Evolutionary conservation across 2,797 vertebrate species (phyloP).

Genomic region (Acipenser ruthenus): DNA sequence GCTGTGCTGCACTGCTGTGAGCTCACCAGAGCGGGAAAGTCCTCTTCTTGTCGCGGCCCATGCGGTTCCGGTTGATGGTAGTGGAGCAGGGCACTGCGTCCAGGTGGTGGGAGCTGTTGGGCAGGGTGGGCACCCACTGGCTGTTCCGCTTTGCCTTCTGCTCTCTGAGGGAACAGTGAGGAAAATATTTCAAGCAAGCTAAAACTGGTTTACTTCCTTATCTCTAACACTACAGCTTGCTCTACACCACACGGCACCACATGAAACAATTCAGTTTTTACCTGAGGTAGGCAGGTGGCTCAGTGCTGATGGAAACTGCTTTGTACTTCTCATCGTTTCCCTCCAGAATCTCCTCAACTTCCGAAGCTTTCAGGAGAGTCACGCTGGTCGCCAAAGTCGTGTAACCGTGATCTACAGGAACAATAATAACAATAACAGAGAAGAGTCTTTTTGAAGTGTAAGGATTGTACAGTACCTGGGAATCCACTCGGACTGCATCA

Average conservation of each 20-base stretch:
- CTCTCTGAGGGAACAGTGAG: constrained; percentile 57
- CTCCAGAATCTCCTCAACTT: constrained; percentile 97
- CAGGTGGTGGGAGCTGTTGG: constrained; percentile 93
- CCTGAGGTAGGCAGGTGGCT: constrained; percentile 96
- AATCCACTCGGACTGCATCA: too few relatives aligned
- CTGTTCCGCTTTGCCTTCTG: constrained; percentile 94
- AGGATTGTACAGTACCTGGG: too few relatives aligned
- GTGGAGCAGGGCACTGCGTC: constrained; percentile 95
- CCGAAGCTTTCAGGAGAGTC: constrained; percentile 88
- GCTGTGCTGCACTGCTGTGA: neutral
- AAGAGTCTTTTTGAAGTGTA: too few relatives aligned
- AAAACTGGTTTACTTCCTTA: too few relatives aligned
- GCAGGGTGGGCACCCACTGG: constrained; percentile 94
- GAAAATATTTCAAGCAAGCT: neutral
- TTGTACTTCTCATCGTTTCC: constrained; percentile 98
- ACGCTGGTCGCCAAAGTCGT: constrained; percentile 91
- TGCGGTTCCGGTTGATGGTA: constrained; percentile 92
- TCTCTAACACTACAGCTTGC: too few relatives aligned
- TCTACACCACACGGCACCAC: neutral
- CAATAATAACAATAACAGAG: too few relatives aligned
- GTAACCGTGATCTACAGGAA: constrained; percentile 76
- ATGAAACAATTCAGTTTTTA: constrained; percentile 32
- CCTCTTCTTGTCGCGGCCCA: constrained; percentile 93
- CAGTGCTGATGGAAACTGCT: constrained; percentile 94
- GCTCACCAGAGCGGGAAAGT: constrained; percentile 90